Evolutionary conservation across 2,113 vertebrate genomes (phyloP), one percentile per base, ranked within the genome.

Genomic region (Ictidomys tridecemlineatus): DNA sequence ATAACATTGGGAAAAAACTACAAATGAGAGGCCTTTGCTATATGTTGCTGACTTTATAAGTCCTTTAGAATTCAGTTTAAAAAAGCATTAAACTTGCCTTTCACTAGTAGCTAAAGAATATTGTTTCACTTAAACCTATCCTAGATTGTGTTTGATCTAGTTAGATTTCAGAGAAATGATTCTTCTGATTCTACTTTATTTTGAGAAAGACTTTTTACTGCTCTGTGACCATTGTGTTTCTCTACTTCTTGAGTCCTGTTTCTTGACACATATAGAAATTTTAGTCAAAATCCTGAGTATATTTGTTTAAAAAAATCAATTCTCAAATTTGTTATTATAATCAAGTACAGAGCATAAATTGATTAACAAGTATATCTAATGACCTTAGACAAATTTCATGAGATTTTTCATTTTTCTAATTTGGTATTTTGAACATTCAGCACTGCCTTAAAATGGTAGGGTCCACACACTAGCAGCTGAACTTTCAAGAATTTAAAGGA

Each of bases 291-390:
- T 67, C 72, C 9, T 90, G 89, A 61, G 39, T 89, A 34, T 58
- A 8, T 77, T 89, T 96, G 42, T 18, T 94, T 37, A 26, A 37
- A 91, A 91, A 51, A 91, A 51, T 80, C 53, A 74, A 48, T 89
- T 63, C 28, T 94, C 37, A 85, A 70, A 78, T 77, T 58, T 86
- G 30, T 32, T 13, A 94, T 91, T 98, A 94, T 96, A 91, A 90
- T 94, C 72, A 84, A 74, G 5, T 93, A 11, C 30, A 76, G 8
- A 67, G 2, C 9, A 45, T 82, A 58, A 69, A 67, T 80, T 80
- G 8, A 76, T n/a, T 37, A 56, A 56, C 18, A 93, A 89, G 53
- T 37, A 8, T 78, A 63, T 85, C 42, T 85, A 88, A 73, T 82
- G 67, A 63, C 10, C 1, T 83, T 79, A 87, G 85, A 37, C 7